These are phyloP conservation scores for Bagarius yarrelli DNA, from an alignment of 2,113 vertebrate species.

Conservation along the genomic window DNA sequence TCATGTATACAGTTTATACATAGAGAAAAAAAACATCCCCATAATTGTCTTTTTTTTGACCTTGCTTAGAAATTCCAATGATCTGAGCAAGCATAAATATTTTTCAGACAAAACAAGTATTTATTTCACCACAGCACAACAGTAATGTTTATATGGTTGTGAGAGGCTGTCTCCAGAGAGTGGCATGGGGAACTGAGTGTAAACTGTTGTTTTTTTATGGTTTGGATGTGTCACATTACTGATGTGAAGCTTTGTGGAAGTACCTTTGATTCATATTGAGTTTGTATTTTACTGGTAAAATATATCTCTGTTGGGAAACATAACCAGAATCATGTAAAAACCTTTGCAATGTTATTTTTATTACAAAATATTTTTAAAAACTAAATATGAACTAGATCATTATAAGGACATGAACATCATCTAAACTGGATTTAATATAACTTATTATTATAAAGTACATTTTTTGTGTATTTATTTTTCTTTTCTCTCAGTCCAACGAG, in stretches of 20 bases:
- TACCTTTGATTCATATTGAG: not conserved
- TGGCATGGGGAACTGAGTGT: not conserved
- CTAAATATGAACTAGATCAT: not conserved
- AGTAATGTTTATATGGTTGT: slow-evolving; percentile 37
- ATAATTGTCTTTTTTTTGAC: not conserved
- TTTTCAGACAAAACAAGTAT: slow-evolving; percentile 21
- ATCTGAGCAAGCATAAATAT: slow-evolving; percentile 44
- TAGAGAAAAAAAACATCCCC: not conserved
- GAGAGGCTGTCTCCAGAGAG: slow-evolving; percentile 25
- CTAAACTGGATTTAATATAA: not conserved
- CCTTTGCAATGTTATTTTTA: not conserved
- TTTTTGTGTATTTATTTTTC: no score
- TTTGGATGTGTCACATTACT: not conserved
- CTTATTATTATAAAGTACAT: not conserved
- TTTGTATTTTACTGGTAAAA: not conserved
- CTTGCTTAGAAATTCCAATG: slow-evolving; percentile 27
- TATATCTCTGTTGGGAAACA: not conserved
- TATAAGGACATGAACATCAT: not conserved
- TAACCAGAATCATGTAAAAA: not conserved
- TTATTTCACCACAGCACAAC: slow-evolving; percentile 23
- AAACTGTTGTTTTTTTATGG: slow-evolving; percentile 34
- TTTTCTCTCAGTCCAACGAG: no score
- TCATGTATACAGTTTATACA: not conserved
- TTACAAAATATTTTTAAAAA: not conserved
- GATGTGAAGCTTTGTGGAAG: not conserved